A percentile compares a stretch with the other conserved stretches of the same genome.
These are phyloP conservation scores for Griposia aprilina DNA, from an alignment of 2,888 invertebrate species.

Conservation along the genomic window DNA sequence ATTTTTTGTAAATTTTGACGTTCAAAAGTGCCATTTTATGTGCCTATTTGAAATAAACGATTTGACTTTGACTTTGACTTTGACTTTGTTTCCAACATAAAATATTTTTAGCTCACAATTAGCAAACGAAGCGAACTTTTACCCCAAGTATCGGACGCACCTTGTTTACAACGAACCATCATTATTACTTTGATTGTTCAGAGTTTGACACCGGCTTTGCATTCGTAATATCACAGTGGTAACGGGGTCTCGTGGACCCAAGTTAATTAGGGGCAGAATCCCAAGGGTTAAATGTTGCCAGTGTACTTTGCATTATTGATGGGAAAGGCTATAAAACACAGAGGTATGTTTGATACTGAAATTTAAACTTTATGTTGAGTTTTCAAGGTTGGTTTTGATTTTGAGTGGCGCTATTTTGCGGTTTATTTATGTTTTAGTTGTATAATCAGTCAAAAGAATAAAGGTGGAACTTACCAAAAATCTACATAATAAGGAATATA, in stretches of 20 bases:
- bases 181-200: conserved; percentile 69
- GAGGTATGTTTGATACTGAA: conserved; percentile 19
- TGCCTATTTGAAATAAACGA: no score
- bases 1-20: no score
- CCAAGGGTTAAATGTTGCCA: conserved; percentile 74
- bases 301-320: conserved; percentile 79
- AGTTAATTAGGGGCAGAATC: conserved; percentile 75
- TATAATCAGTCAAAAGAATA: conserved; percentile 45
- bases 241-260: conserved; percentile 61
- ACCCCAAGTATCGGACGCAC: conserved; percentile 56
- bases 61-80: no score
- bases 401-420: conserved; percentile 3
- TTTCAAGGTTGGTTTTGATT: conserved; percentile 9
- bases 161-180: conserved; percentile 58
- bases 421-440: conserved; percentile 51
- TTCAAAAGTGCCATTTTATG: no score
- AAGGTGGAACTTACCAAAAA: conserved; percentile 33
- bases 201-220: conserved; percentile 72
- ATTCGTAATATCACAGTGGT: conserved; percentile 71
- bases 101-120: conserved; percentile 42
- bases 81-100: conserved; percentile 11
- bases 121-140: conserved; percentile 51
- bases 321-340: conserved; percentile 62
- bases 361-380: conserved; percentile 30
- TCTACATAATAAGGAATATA: conserved; percentile 32